A percentile compares a stretch with the other conserved stretches of the same genome.
Evolutionary conservation across 2,797 vertebrate species (phyloP).

Genomic region (Arctocebus calabarensis): DNA sequence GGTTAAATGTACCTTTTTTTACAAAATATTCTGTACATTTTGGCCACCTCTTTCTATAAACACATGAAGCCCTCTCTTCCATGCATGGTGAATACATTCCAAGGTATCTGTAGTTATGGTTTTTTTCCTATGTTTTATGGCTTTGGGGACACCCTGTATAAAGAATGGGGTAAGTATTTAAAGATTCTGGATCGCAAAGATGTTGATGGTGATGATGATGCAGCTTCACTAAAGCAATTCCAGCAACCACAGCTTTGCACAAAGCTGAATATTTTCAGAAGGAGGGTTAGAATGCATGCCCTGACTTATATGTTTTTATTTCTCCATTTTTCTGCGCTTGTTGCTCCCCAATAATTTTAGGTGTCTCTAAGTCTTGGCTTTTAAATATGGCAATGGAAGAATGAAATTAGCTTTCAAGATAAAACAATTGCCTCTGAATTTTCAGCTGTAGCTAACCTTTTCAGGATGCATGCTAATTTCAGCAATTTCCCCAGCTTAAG

Average conservation of each 20-base stretch:
- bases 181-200: background rate
- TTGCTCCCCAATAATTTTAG: background rate
- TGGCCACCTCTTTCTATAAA: too few relatives aligned
- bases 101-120: too few relatives aligned
- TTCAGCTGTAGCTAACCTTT: background rate
- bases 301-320: background rate
- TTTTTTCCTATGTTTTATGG: too few relatives aligned
- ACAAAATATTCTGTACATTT: too few relatives aligned
- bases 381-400: constrained; percentile 18
- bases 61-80: too few relatives aligned
- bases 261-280: constrained; percentile 19
- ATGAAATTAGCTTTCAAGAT: background rate
- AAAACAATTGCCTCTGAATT: constrained; percentile 20
- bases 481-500: background rate
- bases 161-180: background rate
- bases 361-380: background rate
- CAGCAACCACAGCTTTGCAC: background rate
- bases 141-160: background rate
- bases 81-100: too few relatives aligned
- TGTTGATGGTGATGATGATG: background rate
- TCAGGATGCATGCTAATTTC: background rate
- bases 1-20: too few relatives aligned
- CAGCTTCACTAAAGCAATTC: background rate
- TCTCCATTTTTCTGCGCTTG: background rate
- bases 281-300: background rate